Conservation (phyloP, 2,888 invertebrate genomes). For the Stenodema calcarata region DNA sequence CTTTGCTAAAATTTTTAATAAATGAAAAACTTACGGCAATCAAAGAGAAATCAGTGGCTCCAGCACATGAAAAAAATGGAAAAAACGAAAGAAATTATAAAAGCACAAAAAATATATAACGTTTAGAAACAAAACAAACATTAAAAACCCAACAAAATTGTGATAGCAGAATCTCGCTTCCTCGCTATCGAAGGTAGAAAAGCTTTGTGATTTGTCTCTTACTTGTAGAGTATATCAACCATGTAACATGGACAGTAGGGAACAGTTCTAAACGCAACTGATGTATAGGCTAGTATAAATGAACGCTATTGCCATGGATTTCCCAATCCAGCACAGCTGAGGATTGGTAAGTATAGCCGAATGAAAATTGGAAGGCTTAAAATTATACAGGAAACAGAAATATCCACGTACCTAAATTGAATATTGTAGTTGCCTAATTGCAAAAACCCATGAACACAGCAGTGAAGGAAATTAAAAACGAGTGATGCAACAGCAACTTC, state of each 20-base stretch:
- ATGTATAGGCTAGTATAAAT: neutral
- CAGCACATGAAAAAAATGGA: constrained; percentile 46
- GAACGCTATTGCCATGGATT: neutral
- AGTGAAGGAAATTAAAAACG: too few relatives aligned
- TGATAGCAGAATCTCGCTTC: neutral
- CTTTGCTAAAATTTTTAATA: constrained; percentile 31
- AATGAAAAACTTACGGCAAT: constrained; percentile 44
- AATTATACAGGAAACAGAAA: neutral
- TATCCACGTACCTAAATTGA: neutral
- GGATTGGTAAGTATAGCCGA: neutral
- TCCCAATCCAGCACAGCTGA: neutral
- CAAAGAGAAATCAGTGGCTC: constrained; percentile 46
- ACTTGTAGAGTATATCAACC: neutral
- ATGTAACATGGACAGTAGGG: neutral
- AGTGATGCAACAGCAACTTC: too few relatives aligned
- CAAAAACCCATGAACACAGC: too few relatives aligned
- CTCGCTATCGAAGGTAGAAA: too few relatives aligned
- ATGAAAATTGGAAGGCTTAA: neutral
- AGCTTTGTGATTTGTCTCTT: neutral
- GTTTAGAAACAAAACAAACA: constrained; percentile 19
- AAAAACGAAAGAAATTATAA: constrained; percentile 44
- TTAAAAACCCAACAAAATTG: constrained; percentile 5
- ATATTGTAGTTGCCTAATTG: too few relatives aligned
- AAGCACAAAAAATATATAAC: constrained; percentile 32
- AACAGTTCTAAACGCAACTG: neutral